A percentile compares a stretch with the other conserved stretches of the same genome.
These are phyloP conservation scores for Apteryx owenii DNA, from an alignment of 2,113 vertebrate species.

Conservation along the genomic window DNA sequence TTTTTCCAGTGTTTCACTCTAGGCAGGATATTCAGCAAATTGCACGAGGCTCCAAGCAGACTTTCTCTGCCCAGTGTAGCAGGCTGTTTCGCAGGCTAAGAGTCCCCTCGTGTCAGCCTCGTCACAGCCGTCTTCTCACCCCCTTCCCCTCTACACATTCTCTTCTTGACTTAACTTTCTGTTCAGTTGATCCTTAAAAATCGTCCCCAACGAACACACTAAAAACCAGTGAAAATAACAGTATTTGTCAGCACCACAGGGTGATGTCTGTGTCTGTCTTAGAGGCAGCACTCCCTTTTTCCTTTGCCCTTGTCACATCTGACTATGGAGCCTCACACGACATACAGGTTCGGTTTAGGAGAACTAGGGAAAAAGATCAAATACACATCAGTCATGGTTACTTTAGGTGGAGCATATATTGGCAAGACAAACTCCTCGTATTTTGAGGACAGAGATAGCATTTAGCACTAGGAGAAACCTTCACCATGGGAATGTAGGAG, in stretches of 20 bases:
- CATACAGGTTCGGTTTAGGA: not conserved
- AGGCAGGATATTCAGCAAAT: not conserved
- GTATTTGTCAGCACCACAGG: not conserved
- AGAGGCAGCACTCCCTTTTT: not conserved
- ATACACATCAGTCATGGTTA: not conserved
- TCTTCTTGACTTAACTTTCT: not conserved
- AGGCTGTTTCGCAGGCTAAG: not conserved
- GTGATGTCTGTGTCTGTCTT: not conserved
- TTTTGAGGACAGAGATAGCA: not conserved
- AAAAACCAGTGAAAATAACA: not conserved
- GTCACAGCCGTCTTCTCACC: not conserved
- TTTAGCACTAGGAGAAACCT: not conserved
- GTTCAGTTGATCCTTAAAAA: conserved; percentile 4
- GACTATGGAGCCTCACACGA: not conserved
- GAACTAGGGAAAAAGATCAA: not conserved
- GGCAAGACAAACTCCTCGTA: not conserved
- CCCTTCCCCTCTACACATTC: not conserved
- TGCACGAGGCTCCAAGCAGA: not conserved
- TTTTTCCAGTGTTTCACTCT: not conserved
- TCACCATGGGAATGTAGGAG: not conserved
- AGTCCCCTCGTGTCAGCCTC: not conserved
- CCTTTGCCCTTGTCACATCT: not conserved
- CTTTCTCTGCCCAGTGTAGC: not conserved
- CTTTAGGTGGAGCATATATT: not conserved
- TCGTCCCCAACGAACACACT: not conserved